A percentile compares a stretch with the other conserved stretches of the same genome.
These are phyloP conservation scores for Rhynchopsitta pachyrhyncha DNA, from an alignment of 2,113 vertebrate species.

Conservation along the genomic window DNA sequence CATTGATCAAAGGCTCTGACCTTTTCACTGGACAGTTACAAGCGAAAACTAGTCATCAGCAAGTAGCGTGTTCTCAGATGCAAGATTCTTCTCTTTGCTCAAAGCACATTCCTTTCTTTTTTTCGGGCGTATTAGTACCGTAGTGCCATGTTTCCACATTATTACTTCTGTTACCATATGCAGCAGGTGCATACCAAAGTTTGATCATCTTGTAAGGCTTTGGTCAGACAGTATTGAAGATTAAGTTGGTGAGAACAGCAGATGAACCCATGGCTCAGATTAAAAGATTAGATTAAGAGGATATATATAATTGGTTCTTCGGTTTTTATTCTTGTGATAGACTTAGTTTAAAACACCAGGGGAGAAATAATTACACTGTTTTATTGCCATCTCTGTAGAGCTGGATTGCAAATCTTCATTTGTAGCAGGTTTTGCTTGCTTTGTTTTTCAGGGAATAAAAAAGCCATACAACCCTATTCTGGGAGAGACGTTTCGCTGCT, in stretches of 20 bases:
- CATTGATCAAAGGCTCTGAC: background rate
- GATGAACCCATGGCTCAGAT: background rate
- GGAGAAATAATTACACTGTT: background rate
- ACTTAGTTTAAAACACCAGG: background rate
- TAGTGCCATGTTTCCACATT: background rate
- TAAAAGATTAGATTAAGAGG: background rate
- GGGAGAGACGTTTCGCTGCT: constrained; percentile 94
- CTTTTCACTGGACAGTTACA: background rate
- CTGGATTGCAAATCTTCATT: background rate
- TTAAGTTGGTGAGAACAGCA: background rate
- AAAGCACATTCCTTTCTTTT: background rate
- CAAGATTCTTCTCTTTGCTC: background rate
- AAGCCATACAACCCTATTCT: constrained; percentile 97
- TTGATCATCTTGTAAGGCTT: background rate
- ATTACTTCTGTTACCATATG: background rate
- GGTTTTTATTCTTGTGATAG: background rate
- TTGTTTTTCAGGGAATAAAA: constrained; percentile 86
- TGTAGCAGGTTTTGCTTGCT: background rate
- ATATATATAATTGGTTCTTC: background rate
- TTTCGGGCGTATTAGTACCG: background rate
- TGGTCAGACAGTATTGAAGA: background rate
- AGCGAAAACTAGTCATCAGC: background rate
- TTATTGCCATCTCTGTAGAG: background rate
- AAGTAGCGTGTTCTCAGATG: background rate
- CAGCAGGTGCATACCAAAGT: background rate